Evolutionary conservation across 2,888 invertebrate species (phyloP).

Genomic region (Bembecia ichneumoniformis): DNA sequence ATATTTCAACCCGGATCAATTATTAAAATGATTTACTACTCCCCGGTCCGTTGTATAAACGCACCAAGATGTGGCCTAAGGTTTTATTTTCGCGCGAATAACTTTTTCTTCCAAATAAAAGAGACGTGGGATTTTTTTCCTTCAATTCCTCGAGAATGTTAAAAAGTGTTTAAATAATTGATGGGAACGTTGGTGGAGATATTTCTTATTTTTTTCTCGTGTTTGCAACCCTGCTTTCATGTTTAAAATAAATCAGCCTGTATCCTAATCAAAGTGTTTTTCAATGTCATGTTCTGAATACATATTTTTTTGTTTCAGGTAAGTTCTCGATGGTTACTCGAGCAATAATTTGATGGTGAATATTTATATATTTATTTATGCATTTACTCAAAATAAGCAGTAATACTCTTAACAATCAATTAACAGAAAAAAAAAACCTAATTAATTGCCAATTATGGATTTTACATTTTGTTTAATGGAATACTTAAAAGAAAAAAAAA

Average conservation of each 20-base stretch:
- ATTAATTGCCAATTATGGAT: no score
- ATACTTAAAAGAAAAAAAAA: no score
- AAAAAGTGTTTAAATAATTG: conserved; percentile 6
- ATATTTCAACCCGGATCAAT: conserved; percentile 66
- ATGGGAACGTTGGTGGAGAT: conserved; percentile 1
- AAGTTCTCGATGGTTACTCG: no score
- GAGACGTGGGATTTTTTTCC: conserved; percentile 4
- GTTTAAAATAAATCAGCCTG: neutral
- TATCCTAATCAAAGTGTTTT: neutral
- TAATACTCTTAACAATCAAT: no score
- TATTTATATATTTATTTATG: no score
- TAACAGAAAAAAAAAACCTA: no score
- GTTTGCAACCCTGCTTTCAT: neutral
- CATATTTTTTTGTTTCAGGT: no score
- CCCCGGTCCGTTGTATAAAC: conserved; percentile 35
- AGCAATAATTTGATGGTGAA: no score
- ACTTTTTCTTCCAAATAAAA: conserved; percentile 3
- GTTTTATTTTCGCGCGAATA: conserved; percentile 22
- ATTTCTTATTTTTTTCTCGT: neutral
- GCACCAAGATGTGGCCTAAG: conserved; percentile 32
- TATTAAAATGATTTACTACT: conserved; percentile 71
- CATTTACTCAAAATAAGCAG: no score
- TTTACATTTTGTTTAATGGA: no score
- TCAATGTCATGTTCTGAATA: no score
- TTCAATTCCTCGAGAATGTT: conserved; percentile 6